Evolutionary conservation across 2,797 vertebrate species (phyloP).

Genomic region (Argentina silus): DNA sequence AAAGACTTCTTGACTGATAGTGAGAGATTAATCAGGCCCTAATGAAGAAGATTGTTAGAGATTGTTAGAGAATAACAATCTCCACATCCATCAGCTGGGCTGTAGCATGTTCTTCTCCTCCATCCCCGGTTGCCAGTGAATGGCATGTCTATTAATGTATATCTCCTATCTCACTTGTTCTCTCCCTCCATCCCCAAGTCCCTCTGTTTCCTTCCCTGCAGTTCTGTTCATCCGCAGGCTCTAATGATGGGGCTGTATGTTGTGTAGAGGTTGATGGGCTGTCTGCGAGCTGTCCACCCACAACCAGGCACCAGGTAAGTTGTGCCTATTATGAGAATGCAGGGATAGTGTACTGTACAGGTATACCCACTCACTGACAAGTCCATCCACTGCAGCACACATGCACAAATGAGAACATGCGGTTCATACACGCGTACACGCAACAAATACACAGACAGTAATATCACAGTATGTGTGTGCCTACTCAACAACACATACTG

Average conservation of each 20-base stretch:
- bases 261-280: conserved; percentile 50
- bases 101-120: conserved; percentile 21
- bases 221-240: neutral
- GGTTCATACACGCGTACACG: conserved; percentile 5
- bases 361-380: neutral
- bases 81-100: neutral
- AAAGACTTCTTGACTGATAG: neutral
- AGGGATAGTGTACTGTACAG: neutral
- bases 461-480: neutral
- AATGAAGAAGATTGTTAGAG: neutral
- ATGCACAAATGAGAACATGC: neutral
- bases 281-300: conserved; percentile 67
- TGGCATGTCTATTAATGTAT: too few species aligned
- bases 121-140: conserved; percentile 11
- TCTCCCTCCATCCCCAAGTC: neutral
- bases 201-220: too few species aligned
- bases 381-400: neutral
- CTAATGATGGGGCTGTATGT: conserved; percentile 55
- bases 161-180: conserved; percentile 13
- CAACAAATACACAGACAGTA: conserved; percentile 5
- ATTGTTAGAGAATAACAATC: neutral
- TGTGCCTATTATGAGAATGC: conserved; percentile 35
- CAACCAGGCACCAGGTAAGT: conserved; percentile 39
- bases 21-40: neutral
- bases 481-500: neutral